These are phyloP conservation scores for Petrophora chlorosata DNA, from an alignment of 2,888 invertebrate genomes.

Conservation along the genomic window DNA sequence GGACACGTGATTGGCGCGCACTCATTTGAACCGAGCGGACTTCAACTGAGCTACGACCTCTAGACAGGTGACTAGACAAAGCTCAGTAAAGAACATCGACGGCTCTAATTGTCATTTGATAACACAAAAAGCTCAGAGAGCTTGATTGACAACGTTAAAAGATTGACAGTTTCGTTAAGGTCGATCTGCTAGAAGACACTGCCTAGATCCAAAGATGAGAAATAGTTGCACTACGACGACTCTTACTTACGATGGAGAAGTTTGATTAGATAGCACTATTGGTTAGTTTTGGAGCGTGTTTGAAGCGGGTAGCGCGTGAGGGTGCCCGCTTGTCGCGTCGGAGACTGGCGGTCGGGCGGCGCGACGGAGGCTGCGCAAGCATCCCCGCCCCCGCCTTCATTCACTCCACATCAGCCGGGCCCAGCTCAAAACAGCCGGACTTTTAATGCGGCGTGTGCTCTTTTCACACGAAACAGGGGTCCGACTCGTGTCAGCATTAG, in stretches of 20 bases:
- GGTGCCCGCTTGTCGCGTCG: slow-evolving; percentile 68
- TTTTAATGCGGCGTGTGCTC: slow-evolving; percentile 77
- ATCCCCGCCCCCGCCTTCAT: slow-evolving; percentile 75
- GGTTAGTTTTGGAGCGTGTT: slow-evolving; percentile 51
- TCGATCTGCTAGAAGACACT: slow-evolving; percentile 39
- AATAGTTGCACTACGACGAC: slow-evolving; percentile 16
- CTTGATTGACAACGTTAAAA: slow-evolving; percentile 42
- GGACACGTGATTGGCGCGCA: slow-evolving; percentile 65
- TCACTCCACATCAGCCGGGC: slow-evolving; percentile 71
- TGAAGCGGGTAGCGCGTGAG: slow-evolving; percentile 60
- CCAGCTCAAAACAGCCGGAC: slow-evolving; percentile 74
- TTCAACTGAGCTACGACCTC: slow-evolving; percentile 64
- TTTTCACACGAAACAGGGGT: slow-evolving; percentile 65
- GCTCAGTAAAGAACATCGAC: slow-evolving; percentile 48
- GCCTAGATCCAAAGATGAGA: slow-evolving; percentile 15
- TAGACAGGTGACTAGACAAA: slow-evolving; percentile 69
- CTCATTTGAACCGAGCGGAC: slow-evolving; percentile 48
- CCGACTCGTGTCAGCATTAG: slow-evolving; percentile 54
- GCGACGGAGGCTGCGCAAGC: slow-evolving; percentile 78
- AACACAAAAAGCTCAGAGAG: slow-evolving; percentile 46
- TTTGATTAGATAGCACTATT: slow-evolving; percentile 63
- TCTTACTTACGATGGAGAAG: slow-evolving; percentile 66
- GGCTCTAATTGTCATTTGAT: slow-evolving; percentile 59
- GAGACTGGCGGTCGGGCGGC: slow-evolving; percentile 67
- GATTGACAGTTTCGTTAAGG: slow-evolving; percentile 57